phyloP scores from a whole-genome alignment of 1,140 invertebrate genomes.

The Caenorhabditis tropicalis region DNA sequence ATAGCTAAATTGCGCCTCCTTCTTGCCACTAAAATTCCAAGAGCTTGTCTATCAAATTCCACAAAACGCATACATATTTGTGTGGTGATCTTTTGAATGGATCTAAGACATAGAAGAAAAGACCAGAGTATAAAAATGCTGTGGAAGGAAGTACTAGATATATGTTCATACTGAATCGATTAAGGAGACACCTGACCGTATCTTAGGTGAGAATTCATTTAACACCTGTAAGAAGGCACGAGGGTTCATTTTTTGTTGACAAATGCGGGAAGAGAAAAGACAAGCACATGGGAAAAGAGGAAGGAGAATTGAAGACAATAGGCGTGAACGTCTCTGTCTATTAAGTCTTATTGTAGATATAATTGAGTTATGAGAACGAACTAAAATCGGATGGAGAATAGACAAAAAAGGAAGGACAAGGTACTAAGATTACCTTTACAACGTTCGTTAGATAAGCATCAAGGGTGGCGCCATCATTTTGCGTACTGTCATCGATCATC shows the following conservation, averaged over 20 bases:
- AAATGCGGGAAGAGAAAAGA: not conserved
- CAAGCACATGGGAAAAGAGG: not conserved
- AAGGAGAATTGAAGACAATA: not conserved
- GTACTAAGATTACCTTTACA: conserved; percentile 16
- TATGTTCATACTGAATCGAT: too few relatives aligned
- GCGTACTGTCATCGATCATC: conserved; percentile 36
- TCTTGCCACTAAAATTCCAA: conserved; percentile 28
- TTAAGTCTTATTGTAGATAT: not conserved
- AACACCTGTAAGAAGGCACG: not conserved
- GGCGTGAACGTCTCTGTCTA: not conserved
- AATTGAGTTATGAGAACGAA: conserved; percentile 6
- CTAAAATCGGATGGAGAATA: not conserved
- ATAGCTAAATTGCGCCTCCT: conserved; percentile 5
- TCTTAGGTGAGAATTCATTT: not conserved
- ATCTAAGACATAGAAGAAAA: not conserved
- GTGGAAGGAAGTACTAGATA: not conserved
- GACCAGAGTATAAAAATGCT: not conserved
- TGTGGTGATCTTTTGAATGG: not conserved
- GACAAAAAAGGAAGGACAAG: not conserved
- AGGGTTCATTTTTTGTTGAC: not conserved
- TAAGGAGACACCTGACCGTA: not conserved
- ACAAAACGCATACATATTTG: conserved; percentile 29
- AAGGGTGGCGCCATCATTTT: conserved; percentile 32
- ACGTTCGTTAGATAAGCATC: conserved; percentile 29
- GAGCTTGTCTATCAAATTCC: conserved; percentile 41